These are phyloP conservation scores for Mystacornis crossleyi DNA, from an alignment of 2,113 vertebrate species.

Conservation along the genomic window DNA sequence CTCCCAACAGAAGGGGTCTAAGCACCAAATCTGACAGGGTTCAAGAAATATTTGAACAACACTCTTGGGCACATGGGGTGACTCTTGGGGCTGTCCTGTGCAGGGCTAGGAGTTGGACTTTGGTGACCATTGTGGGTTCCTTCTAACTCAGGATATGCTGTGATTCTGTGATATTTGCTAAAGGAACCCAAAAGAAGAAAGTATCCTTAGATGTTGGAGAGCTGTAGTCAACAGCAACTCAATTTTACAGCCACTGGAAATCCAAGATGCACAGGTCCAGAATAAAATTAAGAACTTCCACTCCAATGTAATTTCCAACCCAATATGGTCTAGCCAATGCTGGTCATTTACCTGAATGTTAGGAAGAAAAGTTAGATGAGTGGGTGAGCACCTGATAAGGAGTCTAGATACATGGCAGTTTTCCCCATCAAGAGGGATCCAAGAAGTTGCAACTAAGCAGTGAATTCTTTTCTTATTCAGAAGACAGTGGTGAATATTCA, in stretches of 20 bases:
- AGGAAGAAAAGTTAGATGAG: background rate
- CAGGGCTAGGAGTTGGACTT: background rate
- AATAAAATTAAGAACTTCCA: background rate
- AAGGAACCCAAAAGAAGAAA: background rate
- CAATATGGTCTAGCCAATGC: background rate
- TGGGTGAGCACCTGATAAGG: background rate
- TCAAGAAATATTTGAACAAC: background rate
- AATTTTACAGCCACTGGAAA: background rate
- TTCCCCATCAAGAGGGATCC: background rate
- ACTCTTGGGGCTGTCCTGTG: background rate
- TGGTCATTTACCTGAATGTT: background rate
- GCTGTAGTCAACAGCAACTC: background rate
- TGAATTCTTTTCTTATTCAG: background rate
- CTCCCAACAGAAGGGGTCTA: background rate
- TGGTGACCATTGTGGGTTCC: background rate
- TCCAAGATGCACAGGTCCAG: background rate
- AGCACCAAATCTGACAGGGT: background rate
- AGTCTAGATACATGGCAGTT: background rate
- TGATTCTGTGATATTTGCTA: background rate
- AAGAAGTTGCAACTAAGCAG: background rate
- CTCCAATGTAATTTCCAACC: background rate
- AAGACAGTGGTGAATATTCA: background rate
- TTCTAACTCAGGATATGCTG: background rate
- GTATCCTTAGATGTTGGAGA: background rate
- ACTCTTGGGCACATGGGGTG: rapidly evolving